A percentile compares a stretch with the other conserved stretches of the same genome.
Evolutionary conservation across 2,888 invertebrate genomes (phyloP).

Genomic region (Callosobruchus maculatus): DNA sequence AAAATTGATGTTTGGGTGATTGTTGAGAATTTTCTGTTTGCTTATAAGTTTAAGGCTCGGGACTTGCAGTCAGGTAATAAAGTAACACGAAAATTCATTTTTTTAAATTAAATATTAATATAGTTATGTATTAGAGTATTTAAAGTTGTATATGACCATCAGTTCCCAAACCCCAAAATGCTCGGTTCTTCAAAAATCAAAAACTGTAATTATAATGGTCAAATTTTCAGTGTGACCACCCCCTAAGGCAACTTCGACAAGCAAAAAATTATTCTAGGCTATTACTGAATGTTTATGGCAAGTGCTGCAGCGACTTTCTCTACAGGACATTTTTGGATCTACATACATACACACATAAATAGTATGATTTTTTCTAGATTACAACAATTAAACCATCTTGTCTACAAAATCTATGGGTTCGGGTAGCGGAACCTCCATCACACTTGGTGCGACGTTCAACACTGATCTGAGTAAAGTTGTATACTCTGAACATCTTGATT

Average conservation of each 20-base stretch:
- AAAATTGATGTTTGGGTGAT: conserved; percentile 49
- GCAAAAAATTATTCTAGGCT: not conserved
- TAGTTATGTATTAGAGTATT: conserved; percentile 44
- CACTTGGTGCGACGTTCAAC: too few relatives aligned
- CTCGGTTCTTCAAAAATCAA: conserved; percentile 42
- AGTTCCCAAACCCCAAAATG: conserved; percentile 42
- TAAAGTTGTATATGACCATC: conserved; percentile 44
- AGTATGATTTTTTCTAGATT: too few relatives aligned
- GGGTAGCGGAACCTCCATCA: too few relatives aligned
- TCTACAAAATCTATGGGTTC: too few relatives aligned
- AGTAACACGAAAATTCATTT: conserved; percentile 40
- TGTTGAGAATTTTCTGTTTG: conserved; percentile 32
- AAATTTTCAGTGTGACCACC: not conserved
- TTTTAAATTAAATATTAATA: conserved; percentile 38
- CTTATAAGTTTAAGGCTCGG: conserved; percentile 37
- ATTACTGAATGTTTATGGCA: not conserved
- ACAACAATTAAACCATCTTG: too few relatives aligned
- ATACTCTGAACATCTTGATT: too few relatives aligned
- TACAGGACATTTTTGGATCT: too few relatives aligned
- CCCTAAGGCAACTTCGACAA: not conserved
- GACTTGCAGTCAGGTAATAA: conserved; percentile 36
- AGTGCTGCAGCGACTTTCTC: not conserved
- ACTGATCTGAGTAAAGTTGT: too few relatives aligned
- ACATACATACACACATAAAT: too few relatives aligned
- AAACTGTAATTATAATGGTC: conserved; percentile 33